Percentiles rank a stretch among this genome's conserved stretches.
Evolutionary conservation across 2,888 invertebrate genomes (phyloP).

Genomic region (Griposia aprilina): DNA sequence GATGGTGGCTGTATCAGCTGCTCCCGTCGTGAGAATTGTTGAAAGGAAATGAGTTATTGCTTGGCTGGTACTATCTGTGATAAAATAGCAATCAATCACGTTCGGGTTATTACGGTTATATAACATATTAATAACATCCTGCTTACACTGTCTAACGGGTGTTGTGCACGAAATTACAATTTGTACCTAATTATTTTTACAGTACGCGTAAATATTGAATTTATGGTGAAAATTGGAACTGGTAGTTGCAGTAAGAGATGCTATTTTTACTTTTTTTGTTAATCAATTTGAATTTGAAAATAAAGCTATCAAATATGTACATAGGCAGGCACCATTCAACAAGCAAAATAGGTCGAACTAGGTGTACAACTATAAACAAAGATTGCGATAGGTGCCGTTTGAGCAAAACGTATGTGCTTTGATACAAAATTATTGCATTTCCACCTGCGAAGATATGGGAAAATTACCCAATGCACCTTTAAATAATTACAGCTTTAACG

Average conservation of each 20-base stretch:
- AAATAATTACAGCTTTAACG: conserved; percentile 60
- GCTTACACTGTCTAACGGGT: conserved; percentile 21
- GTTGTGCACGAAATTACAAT: conserved; percentile 6
- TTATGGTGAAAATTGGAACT: neutral
- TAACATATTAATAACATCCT: conserved; percentile 44
- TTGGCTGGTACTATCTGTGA: conserved; percentile 28
- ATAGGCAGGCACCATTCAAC: conserved; percentile 10
- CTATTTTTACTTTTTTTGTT: neutral
- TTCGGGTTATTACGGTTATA: conserved; percentile 34
- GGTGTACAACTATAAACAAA: conserved; percentile 38
- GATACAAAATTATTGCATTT: conserved; percentile 61
- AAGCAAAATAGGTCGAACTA: conserved; percentile 36
- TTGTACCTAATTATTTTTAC: conserved; percentile 7
- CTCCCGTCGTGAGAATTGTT: conserved; percentile 51
- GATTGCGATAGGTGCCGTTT: conserved; percentile 35
- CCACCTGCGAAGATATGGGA: conserved; percentile 55
- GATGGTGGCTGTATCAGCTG: conserved; percentile 25
- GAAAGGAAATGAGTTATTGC: conserved; percentile 56
- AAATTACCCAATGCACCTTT: conserved; percentile 57
- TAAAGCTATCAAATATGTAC: neutral
- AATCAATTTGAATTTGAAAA: neutral
- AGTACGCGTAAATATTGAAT: neutral
- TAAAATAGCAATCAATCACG: conserved; percentile 50
- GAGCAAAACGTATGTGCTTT: conserved; percentile 24
- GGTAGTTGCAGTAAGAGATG: neutral